Evolutionary conservation across 1,140 invertebrate species (phyloP).

Genomic region (Cydia pomonella): DNA sequence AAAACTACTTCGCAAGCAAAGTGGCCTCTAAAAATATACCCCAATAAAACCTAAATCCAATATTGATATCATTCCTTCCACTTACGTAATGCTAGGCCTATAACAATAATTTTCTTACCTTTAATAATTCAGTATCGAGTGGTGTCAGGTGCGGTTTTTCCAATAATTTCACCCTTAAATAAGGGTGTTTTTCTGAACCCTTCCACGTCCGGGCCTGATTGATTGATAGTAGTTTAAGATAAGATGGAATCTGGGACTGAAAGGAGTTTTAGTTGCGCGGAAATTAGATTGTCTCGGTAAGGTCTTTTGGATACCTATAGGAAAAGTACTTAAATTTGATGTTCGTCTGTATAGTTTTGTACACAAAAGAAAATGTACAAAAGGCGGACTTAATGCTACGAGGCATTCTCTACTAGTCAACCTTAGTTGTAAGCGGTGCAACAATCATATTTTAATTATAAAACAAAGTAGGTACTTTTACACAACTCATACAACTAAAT

Average conservation of each 20-base stretch:
- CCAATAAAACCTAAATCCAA: background rate
- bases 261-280: conserved; percentile 10
- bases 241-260: conserved; percentile 25
- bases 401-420: too few relatives aligned
- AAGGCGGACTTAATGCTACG: too few relatives aligned
- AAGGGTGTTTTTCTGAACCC: conserved; percentile 39
- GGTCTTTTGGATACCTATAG: background rate
- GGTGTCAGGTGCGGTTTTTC: conserved; percentile 37
- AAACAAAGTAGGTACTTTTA: too few relatives aligned
- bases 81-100: conserved; percentile 2
- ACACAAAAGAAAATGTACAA: too few relatives aligned
- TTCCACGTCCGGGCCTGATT: conserved; percentile 49
- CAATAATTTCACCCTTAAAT: conserved; percentile 38
- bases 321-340: too few relatives aligned
- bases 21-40: background rate
- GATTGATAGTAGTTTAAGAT: conserved; percentile 45
- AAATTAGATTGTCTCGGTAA: conserved; percentile 23
- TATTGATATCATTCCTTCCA: background rate
- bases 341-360: background rate
- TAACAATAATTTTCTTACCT: conserved; percentile 32
- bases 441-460: too few relatives aligned
- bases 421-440: too few relatives aligned
- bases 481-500: too few relatives aligned
- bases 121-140: conserved; percentile 30
- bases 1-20: background rate